phyloP scores from a whole-genome alignment of 2,888 invertebrate genomes.

The Drosophila monieri region DNA sequence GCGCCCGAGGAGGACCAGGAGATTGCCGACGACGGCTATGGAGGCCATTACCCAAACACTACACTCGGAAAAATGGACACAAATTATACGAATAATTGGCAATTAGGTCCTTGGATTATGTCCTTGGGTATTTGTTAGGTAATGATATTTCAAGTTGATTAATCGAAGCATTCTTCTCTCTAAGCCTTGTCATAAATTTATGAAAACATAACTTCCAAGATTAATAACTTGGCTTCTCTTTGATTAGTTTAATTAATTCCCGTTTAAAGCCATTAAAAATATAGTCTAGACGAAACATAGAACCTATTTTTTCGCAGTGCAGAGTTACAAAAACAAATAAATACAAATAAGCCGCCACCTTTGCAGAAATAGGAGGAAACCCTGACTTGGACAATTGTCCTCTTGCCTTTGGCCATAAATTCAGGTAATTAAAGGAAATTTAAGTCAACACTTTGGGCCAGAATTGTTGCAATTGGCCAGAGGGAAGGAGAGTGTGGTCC shows the following conservation, averaged over 20 bases:
- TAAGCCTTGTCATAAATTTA: too few relatives aligned
- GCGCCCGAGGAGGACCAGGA: constrained; percentile 86
- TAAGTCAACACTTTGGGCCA: constrained; percentile 24
- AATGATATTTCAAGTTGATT: too few relatives aligned
- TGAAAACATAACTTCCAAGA: too few relatives aligned
- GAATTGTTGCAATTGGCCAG: neutral
- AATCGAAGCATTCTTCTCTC: too few relatives aligned
- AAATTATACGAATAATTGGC: neutral
- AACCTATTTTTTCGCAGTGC: neutral
- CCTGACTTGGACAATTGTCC: constrained; percentile 30
- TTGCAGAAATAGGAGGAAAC: constrained; percentile 1
- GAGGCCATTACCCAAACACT: constrained; percentile 87
- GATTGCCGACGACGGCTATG: constrained; percentile 86
- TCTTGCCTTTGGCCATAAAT: constrained; percentile 59
- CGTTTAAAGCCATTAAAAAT: too few relatives aligned
- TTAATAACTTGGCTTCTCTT: too few relatives aligned
- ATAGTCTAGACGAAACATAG: too few relatives aligned
- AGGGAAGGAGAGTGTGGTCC: neutral
- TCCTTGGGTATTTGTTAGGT: too few relatives aligned
- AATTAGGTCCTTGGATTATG: too few relatives aligned
- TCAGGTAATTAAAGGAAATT: constrained; percentile 66
- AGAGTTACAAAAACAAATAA: neutral
- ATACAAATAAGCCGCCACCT: neutral
- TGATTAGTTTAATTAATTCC: too few relatives aligned
- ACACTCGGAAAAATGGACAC: constrained; percentile 42